These are phyloP conservation scores for Hucho hucho DNA, from an alignment of 2,113 vertebrate genomes.

Conservation along the genomic window DNA sequence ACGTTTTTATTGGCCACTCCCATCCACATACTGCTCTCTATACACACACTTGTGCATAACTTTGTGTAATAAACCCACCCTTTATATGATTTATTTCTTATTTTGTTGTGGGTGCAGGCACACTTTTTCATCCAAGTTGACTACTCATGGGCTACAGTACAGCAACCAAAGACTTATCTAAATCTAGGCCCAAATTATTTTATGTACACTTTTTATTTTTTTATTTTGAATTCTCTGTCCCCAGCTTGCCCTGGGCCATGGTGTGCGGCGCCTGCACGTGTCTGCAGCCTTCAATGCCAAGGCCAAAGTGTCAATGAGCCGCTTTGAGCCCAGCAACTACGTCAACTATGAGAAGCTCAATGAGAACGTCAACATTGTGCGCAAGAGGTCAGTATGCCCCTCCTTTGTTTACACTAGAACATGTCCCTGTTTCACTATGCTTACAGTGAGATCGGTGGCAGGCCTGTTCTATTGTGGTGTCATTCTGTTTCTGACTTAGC, in stretches of 20 bases:
- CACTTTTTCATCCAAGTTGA: neutral
- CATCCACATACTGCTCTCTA: too few relatives aligned
- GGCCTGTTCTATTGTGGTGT: too few relatives aligned
- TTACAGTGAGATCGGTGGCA: too few relatives aligned
- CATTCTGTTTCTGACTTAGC: too few relatives aligned
- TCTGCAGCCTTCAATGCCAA: conserved; percentile 83
- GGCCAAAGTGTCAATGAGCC: conserved; percentile 93
- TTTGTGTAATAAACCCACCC: too few relatives aligned
- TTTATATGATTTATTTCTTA: too few relatives aligned
- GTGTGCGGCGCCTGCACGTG: conserved; percentile 85
- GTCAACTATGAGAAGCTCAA: conserved; percentile 85
- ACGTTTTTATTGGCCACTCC: too few relatives aligned
- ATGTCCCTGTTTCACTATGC: neutral
- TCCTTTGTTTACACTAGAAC: neutral
- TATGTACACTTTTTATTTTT: too few relatives aligned
- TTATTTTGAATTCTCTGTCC: conserved; percentile 19
- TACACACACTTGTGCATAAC: too few relatives aligned
- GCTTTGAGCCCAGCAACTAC: conserved; percentile 86
- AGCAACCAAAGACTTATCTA: neutral
- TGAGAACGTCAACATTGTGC: conserved; percentile 86
- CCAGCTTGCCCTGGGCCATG: conserved; percentile 83
- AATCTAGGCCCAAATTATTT: too few relatives aligned
- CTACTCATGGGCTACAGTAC: neutral
- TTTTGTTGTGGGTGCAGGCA: too few relatives aligned
- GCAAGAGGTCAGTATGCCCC: conserved; percentile 82